Evolutionary conservation across 2,797 vertebrate genomes (phyloP).

Genomic region (Spinus pinus): DNA sequence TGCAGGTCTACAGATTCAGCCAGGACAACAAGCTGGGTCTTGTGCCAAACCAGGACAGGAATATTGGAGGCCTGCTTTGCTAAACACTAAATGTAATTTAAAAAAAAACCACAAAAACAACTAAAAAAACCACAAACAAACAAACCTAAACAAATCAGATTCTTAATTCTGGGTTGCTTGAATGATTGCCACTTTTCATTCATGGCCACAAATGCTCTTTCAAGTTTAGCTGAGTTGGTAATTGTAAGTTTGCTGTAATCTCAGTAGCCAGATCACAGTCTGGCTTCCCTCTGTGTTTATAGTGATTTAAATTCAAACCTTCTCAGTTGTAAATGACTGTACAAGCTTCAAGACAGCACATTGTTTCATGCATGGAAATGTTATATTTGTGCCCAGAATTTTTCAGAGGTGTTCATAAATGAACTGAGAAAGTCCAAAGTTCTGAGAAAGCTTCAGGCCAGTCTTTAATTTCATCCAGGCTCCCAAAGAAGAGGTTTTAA

Average conservation of each 20-base stretch:
- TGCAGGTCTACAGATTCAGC: not conserved
- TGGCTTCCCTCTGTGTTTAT: not conserved
- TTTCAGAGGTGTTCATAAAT: not conserved
- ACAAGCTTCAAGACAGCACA: not conserved
- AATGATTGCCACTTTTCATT: not conserved
- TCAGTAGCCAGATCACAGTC: not conserved
- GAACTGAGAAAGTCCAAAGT: not conserved
- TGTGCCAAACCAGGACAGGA: not conserved
- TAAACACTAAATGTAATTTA: not conserved
- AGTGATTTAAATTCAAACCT: not conserved
- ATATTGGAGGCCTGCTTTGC: not conserved
- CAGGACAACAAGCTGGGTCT: not conserved
- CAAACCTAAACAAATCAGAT: not conserved
- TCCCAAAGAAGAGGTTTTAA: not conserved
- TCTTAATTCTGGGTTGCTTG: not conserved
- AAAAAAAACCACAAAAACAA: accelerated
- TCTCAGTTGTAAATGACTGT: not conserved
- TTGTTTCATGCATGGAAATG: not conserved
- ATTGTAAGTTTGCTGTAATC: not conserved
- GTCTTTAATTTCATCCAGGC: not conserved
- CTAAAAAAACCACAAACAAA: not conserved
- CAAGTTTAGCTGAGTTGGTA: not conserved
- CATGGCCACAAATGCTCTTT: not conserved
- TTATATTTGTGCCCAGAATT: not conserved
- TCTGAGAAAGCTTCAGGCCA: not conserved